Evolutionary conservation across 2,113 vertebrate genomes (phyloP).

Genomic region (Donacobius atricapilla): DNA sequence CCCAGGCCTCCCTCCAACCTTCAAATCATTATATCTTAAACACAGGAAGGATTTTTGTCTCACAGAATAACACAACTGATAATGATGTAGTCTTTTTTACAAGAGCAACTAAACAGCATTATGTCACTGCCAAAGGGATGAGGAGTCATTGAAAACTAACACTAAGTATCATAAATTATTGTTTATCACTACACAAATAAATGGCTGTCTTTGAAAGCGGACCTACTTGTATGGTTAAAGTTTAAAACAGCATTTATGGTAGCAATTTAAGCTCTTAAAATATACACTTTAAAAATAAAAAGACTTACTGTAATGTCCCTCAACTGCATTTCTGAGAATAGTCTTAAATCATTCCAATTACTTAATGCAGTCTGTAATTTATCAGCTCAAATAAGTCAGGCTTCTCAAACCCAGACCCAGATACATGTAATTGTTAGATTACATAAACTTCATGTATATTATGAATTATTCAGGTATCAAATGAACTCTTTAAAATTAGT

Average conservation of each 20-base stretch:
- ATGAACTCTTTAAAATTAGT: neutral
- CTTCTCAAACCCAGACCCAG: slow-evolving; percentile 36
- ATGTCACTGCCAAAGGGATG: slow-evolving; percentile 14
- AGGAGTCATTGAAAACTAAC: slow-evolving; percentile 42
- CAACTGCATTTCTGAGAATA: slow-evolving; percentile 45
- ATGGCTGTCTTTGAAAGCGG: slow-evolving; percentile 29
- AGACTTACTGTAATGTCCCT: slow-evolving; percentile 43
- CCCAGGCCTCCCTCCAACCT: neutral
- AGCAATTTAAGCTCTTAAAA: slow-evolving; percentile 65
- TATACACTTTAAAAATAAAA: slow-evolving; percentile 55
- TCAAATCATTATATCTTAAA: slow-evolving; percentile 46
- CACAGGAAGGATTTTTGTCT: slow-evolving; percentile 34
- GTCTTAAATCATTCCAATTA: slow-evolving; percentile 59
- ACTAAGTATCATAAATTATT: slow-evolving; percentile 60
- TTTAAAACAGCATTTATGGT: slow-evolving; percentile 64
- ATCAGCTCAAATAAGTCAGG: slow-evolving; percentile 44
- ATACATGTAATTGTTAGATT: slow-evolving; percentile 62
- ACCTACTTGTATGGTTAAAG: slow-evolving; percentile 22
- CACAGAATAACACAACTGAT: neutral
- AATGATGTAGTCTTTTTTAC: slow-evolving; percentile 31
- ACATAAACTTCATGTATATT: neutral
- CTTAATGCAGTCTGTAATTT: slow-evolving; percentile 68
- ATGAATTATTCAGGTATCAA: neutral
- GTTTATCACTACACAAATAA: slow-evolving; percentile 66
- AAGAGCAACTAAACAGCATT: slow-evolving; percentile 39